Evolutionary conservation across 2,113 vertebrate species (phyloP).

Genomic region (Motacilla alba): DNA sequence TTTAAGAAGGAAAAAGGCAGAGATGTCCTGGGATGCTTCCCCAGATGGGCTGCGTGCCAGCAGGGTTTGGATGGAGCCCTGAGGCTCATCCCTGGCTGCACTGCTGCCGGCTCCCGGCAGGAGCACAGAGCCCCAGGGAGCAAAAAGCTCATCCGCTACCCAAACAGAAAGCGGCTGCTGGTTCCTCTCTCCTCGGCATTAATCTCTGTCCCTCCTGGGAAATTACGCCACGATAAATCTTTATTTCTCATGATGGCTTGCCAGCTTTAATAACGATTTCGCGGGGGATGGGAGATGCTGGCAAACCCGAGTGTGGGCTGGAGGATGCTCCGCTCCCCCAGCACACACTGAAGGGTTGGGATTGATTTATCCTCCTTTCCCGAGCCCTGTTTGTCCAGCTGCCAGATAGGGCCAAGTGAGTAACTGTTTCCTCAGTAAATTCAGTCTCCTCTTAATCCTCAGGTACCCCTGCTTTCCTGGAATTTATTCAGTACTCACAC

Average conservation of each 20-base stretch:
- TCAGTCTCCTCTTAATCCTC: background rate
- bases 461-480: background rate
- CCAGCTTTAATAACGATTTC: constrained; percentile 45
- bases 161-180: background rate
- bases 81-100: rapidly evolving
- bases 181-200: constrained; percentile 21
- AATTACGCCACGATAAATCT: constrained; percentile 46
- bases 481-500: background rate
- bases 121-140: background rate
- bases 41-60: background rate
- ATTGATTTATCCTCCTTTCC: constrained; percentile 13
- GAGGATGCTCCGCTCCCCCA: background rate
- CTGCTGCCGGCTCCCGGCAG: background rate
- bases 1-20: background rate
- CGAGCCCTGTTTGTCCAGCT: background rate
- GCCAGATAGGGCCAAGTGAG: background rate
- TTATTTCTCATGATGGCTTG: constrained; percentile 60
- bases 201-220: constrained; percentile 55
- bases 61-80: rapidly evolving
- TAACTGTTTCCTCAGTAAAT: background rate
- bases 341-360: background rate
- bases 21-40: background rate
- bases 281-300: background rate
- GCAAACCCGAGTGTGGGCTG: background rate
- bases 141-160: background rate